Percentiles rank a stretch among this genome's conserved stretches.
phyloP scores from a whole-genome alignment of 2,113 vertebrate genomes.

The Trachemys scripta region DNA sequence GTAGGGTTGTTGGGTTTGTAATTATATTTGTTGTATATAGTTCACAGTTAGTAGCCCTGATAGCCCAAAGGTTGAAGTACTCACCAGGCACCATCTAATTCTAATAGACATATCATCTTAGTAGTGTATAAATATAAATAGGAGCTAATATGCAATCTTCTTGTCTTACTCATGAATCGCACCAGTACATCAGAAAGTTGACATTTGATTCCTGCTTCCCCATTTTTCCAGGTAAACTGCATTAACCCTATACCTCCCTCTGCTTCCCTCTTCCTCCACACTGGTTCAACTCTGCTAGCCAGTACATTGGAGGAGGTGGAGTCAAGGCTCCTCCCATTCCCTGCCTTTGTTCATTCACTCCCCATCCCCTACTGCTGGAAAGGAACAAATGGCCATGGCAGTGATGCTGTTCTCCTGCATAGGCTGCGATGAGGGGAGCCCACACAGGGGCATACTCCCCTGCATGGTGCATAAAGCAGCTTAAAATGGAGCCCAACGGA shows the following conservation, averaged over 20 bases:
- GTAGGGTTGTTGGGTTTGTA: background rate
- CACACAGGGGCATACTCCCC: background rate
- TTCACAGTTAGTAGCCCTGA: background rate
- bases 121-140: background rate
- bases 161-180: background rate
- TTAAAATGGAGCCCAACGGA: conserved; percentile 23
- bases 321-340: background rate
- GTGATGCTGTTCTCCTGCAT: background rate
- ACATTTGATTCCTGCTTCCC: background rate
- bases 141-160: background rate
- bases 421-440: background rate
- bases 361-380: background rate
- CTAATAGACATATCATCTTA: conserved; percentile 17
- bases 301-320: background rate
- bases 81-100: background rate
- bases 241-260: background rate
- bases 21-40: background rate
- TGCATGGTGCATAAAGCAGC: conserved; percentile 8
- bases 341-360: background rate
- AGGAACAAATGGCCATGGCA: background rate
- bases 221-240: background rate
- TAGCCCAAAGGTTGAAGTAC: background rate
- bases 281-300: background rate
- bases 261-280: background rate
- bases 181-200: background rate